phyloP scores from a whole-genome alignment of 2,888 invertebrate genomes.

The Rhagonycha fulva region DNA sequence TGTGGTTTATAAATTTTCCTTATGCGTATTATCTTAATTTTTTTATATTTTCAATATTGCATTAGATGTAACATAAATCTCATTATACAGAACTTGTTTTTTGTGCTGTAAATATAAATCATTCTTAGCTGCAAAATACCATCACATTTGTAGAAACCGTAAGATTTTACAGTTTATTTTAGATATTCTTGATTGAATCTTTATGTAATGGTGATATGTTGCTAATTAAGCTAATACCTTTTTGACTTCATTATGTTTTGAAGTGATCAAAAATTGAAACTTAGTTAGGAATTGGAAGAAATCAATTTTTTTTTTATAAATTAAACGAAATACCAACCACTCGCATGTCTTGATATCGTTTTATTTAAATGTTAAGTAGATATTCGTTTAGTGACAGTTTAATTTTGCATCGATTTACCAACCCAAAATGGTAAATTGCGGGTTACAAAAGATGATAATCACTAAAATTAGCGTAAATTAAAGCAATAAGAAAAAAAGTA shows the following conservation, averaged over 20 bases:
- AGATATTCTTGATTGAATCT: constrained; percentile 6
- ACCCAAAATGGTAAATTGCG: not conserved
- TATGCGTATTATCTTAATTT: not conserved
- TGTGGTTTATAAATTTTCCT: not conserved
- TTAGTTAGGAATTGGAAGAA: not conserved
- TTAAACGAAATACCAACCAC: not conserved
- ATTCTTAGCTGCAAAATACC: constrained; percentile 6
- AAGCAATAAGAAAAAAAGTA: not conserved
- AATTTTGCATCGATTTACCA: not conserved
- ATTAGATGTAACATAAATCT: not conserved
- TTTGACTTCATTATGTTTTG: not conserved
- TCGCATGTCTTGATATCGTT: not conserved
- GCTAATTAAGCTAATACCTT: not conserved
- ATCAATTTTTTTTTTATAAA: not conserved
- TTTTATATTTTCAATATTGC: not conserved
- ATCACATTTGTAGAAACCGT: constrained; percentile 18
- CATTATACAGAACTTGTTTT: constrained; percentile 1
- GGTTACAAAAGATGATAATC: not conserved
- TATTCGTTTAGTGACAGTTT: constrained; percentile 1
- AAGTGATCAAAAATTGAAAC: not conserved
- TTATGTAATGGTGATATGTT: constrained; percentile 7
- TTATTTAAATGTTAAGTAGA: not conserved
- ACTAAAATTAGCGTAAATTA: not conserved
- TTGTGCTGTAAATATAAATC: not conserved
- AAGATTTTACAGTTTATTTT: constrained; percentile 19